Conservation (phyloP, 53 echinoderm and acorn worm genomes). For the Echinometra lucunter region DNA sequence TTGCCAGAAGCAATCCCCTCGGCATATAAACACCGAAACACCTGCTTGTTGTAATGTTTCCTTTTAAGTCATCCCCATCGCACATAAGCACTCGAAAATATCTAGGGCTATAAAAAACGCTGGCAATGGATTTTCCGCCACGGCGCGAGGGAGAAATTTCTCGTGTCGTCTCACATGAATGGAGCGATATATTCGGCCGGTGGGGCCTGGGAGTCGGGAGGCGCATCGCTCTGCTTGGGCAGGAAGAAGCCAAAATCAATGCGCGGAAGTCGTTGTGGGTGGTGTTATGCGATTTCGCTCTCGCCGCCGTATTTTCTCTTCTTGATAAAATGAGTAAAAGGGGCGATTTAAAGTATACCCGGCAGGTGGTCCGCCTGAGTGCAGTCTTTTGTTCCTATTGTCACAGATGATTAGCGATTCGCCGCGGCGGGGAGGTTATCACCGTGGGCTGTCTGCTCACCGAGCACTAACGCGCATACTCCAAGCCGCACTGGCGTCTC, state of each 20-base stretch:
- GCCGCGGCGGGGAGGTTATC: slow-evolving; percentile 68
- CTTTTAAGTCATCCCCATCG: slow-evolving; percentile 67
- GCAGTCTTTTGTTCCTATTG: slow-evolving; percentile 70
- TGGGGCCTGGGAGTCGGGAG: slow-evolving; percentile 61
- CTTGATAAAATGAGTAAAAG: slow-evolving; percentile 68
- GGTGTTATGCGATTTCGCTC: slow-evolving; percentile 72
- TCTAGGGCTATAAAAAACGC: slow-evolving; percentile 47
- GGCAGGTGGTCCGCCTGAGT: slow-evolving; percentile 72
- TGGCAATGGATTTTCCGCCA: slow-evolving; percentile 65
- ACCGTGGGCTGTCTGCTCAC: slow-evolving; percentile 59
- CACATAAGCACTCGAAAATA: slow-evolving; percentile 67
- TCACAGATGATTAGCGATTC: slow-evolving; percentile 72
- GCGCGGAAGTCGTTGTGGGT: slow-evolving; percentile 71
- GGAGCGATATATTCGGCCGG: slow-evolving; percentile 67
- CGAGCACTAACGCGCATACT: slow-evolving; percentile 8
- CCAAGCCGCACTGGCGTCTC: neutral
- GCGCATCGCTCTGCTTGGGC: slow-evolving; percentile 3
- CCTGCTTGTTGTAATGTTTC: slow-evolving; percentile 70
- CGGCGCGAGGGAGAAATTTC: slow-evolving; percentile 65
- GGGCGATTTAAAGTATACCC: slow-evolving; percentile 69
- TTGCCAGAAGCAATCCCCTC: slow-evolving; percentile 63
- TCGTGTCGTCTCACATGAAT: slow-evolving; percentile 73
- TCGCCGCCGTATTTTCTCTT: slow-evolving; percentile 70
- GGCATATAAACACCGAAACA: slow-evolving; percentile 69
- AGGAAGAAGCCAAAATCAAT: slow-evolving; percentile 69